A percentile compares a stretch with the other conserved stretches of the same genome.
Conservation (phyloP, 2,113 vertebrate species). For the Columba janthina region DNA sequence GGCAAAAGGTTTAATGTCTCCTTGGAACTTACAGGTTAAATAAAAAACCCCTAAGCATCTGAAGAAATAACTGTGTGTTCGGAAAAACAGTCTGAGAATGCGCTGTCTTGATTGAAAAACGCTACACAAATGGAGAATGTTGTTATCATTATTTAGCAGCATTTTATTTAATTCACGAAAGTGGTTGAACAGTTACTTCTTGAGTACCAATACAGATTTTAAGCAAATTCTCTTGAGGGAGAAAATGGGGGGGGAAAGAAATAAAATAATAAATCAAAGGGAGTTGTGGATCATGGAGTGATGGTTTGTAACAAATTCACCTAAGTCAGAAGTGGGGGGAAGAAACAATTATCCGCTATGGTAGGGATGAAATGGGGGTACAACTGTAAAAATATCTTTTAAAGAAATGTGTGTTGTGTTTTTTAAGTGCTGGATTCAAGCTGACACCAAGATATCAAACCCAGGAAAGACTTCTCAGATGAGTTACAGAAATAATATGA, state of each 20-base stretch:
- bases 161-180: neutral
- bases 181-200: neutral
- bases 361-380: neutral
- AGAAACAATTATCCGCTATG: neutral
- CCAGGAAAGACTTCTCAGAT: neutral
- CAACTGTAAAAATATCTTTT: neutral
- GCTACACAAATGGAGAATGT: neutral
- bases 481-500: neutral
- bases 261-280: neutral
- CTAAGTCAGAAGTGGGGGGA: neutral
- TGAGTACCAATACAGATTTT: neutral
- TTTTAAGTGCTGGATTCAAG: neutral
- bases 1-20: neutral
- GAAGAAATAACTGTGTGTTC: neutral
- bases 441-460: neutral
- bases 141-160: neutral
- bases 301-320: neutral
- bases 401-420: neutral
- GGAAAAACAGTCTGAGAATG: neutral
- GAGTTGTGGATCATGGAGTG: neutral
- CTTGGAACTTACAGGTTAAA: neutral
- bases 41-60: neutral
- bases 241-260: neutral
- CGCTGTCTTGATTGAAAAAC: neutral
- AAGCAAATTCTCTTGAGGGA: neutral